Conservation (phyloP, 1,140 invertebrate species). For the Antheraea pernyi region DNA sequence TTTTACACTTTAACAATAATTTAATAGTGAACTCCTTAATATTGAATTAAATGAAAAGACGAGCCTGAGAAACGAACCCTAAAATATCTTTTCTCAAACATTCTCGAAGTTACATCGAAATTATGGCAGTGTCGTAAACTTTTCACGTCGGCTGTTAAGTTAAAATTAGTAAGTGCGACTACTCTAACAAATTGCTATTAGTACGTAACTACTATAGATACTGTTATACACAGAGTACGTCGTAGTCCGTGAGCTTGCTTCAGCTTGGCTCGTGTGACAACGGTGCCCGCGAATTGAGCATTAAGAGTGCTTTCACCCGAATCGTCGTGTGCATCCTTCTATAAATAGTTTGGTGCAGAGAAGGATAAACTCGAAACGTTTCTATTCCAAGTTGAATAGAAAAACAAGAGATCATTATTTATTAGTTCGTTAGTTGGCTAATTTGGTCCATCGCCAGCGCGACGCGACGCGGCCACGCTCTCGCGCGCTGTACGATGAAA, state of each 20-base stretch:
- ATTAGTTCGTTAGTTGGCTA: conserved; percentile 76
- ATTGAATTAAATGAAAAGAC: conserved; percentile 52
- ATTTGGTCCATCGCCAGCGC: conserved; percentile 71
- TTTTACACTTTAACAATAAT: neutral
- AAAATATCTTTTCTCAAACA: conserved; percentile 57
- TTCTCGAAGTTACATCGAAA: conserved; percentile 66
- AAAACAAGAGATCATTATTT: conserved; percentile 79
- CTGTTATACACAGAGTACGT: conserved; percentile 42
- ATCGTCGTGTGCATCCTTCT: conserved; percentile 66
- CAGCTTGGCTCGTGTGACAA: conserved; percentile 40
- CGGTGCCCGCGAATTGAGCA: conserved; percentile 57
- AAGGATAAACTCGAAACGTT: conserved; percentile 59
- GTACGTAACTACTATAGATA: conserved; percentile 47
- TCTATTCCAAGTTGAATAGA: conserved; percentile 73
- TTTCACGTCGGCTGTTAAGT: conserved; percentile 61
- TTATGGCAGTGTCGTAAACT: conserved; percentile 69
- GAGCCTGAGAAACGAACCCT: conserved; percentile 49
- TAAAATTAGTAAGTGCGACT: conserved; percentile 66
- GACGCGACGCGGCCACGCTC: conserved; percentile 60
- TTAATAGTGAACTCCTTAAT: neutral
- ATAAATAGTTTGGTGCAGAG: conserved; percentile 64
- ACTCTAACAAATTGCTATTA: conserved; percentile 65
- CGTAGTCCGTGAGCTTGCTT: conserved; percentile 9
- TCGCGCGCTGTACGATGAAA: conserved; percentile 58
- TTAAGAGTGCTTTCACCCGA: conserved; percentile 76